phyloP scores from a whole-genome alignment of 1,140 invertebrate species.

The Elysia chlorotica region DNA sequence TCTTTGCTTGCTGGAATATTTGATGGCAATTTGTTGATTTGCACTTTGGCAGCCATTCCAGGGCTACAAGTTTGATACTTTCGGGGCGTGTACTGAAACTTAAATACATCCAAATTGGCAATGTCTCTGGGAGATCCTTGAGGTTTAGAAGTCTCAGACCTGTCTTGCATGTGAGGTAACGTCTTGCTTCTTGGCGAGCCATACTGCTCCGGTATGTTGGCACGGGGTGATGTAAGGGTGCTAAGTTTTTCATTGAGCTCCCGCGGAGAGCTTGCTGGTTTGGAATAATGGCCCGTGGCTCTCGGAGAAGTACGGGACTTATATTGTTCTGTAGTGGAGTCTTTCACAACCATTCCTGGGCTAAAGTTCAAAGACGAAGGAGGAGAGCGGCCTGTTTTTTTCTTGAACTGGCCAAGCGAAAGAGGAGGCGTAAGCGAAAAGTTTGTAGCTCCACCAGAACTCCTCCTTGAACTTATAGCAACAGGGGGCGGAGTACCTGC shows the following conservation, averaged over 20 bases:
- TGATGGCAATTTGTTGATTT: too few relatives aligned
- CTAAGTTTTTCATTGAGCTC: not conserved
- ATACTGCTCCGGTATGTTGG: too few relatives aligned
- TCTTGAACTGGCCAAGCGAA: not conserved
- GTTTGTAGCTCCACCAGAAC: not conserved
- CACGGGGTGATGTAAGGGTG: too few relatives aligned
- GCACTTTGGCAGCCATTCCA: too few relatives aligned
- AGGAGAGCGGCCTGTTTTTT: not conserved
- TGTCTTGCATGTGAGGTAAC: too few relatives aligned
- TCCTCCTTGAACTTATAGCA: too few relatives aligned
- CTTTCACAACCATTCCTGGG: too few relatives aligned
- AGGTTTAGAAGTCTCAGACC: not conserved
- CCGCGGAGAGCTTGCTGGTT: not conserved
- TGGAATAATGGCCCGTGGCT: not conserved
- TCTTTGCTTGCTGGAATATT: too few relatives aligned
- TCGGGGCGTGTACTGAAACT: not conserved
- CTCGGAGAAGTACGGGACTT: too few relatives aligned
- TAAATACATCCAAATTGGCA: not conserved
- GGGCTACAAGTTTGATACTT: not conserved
- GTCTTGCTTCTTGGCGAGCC: too few relatives aligned
- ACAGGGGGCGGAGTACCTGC: too few relatives aligned
- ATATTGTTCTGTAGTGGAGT: too few relatives aligned
- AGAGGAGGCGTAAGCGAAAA: slow-evolving; percentile 1
- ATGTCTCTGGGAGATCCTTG: not conserved
- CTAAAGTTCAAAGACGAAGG: slow-evolving; percentile 1